A percentile compares a stretch with the other conserved stretches of the same genome.
Evolutionary conservation across 2,888 invertebrate genomes (phyloP).

Genomic region (Drosophila diplacantha): DNA sequence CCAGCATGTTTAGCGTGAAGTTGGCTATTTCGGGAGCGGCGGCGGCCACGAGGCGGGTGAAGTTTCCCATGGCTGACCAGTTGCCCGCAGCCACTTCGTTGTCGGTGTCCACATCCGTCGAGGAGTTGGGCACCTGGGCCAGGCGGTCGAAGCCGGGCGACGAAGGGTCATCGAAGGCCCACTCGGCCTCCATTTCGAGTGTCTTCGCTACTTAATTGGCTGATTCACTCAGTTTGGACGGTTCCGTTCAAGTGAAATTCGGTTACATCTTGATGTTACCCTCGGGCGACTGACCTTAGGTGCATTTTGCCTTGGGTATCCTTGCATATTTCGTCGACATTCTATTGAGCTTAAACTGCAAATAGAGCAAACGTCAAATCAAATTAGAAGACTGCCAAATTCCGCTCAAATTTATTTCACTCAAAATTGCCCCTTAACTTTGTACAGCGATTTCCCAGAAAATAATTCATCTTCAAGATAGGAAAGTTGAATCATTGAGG

Average conservation of each 20-base stretch:
- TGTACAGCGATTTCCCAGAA: not conserved
- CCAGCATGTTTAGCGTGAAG: constrained; percentile 59
- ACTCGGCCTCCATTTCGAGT: constrained; percentile 9
- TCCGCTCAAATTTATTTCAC: not conserved
- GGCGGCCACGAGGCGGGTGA: constrained; percentile 50
- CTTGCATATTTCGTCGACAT: not conserved
- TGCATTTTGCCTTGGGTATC: not conserved
- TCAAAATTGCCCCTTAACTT: not conserved
- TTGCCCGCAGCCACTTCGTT: constrained; percentile 39
- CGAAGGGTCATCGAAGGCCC: constrained; percentile 16
- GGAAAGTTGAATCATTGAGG: not conserved
- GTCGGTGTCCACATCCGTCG: constrained; percentile 15
- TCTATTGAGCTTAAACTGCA: constrained; percentile 5
- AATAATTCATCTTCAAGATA: not conserved
- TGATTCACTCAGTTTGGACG: constrained; percentile 10
- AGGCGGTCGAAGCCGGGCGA: constrained; percentile 19
- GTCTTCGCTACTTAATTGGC: not conserved
- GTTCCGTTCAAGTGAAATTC: not conserved
- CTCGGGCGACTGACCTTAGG: not conserved
- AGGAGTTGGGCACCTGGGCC: constrained; percentile 3
- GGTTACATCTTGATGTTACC: constrained; percentile 6
- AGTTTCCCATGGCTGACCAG: constrained; percentile 50
- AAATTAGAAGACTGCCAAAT: not conserved
- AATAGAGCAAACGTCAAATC: not conserved
- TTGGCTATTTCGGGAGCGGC: constrained; percentile 56